Base-by-base conservation (phyloP, 2,113 vertebrate genomes). In the Apteryx owenii region DNA sequence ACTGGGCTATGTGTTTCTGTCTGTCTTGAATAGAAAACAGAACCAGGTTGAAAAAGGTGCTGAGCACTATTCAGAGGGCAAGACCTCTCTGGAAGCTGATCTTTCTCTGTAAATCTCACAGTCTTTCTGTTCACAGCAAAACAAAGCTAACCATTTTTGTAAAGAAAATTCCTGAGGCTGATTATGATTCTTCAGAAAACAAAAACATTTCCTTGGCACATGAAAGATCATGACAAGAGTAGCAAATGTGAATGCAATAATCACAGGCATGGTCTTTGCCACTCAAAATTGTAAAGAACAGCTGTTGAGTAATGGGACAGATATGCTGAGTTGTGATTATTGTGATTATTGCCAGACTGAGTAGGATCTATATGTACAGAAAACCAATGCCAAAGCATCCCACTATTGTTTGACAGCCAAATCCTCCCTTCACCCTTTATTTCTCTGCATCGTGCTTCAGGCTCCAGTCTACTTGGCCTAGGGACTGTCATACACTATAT, bases 391-490 rank as follows among this genome's bases (percentile, higher is more conserved):
- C 36, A 33, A 36, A 73, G 40, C 42, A 64, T 20, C 33, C 46
- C 25, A 10, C 42, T 12, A 22, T 7, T 71, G 21, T 29, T 31
- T 48, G 38, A 29, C 50, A 36, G 16, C 23, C 12, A 5, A 10
- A 36, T 12, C 28, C 33, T 31, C 22, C 40, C n/a, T n/a, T 66
- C 38, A 18, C 20, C 36, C 28, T 8, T 42, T 61, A 20, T 33
- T 9, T 53, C 14, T 0, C 23, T 58, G 60, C 4, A 1, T 86
- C 44, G 46, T 90, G 31, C 86, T n/a, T 54, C 42, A 5, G 3
- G 0, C 31, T 66, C 17, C 10, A 15, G 1, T 7, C 40, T 7
- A 0, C 46, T 42, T 1, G 0, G 71, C 42, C 23, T 2, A 53
- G 42, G 17, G 3, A 48, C 26, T 20, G 21, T 70, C 70, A n/a